Evolutionary conservation across 1,140 invertebrate species (phyloP), one percentile per base, ranked within the genome.

Genomic region (Bombus pascuorum): DNA sequence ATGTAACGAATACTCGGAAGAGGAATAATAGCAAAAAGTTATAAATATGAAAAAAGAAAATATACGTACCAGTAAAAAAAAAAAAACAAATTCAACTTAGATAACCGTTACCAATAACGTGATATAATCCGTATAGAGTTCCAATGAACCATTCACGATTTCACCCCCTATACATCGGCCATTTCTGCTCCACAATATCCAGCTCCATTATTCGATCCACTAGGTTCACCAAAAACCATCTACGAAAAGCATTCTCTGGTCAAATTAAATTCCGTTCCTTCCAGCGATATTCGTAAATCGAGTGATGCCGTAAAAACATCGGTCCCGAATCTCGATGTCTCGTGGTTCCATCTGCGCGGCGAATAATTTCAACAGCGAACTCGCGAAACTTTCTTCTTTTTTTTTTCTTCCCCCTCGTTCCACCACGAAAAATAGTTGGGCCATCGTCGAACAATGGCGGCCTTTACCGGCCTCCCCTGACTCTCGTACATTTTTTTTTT

Each of bases 401-500:
- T 18, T 37, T 3, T 5, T 53, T 53, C 28, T n/a, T 62, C 0
- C 15, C 15, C n/a, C 68, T 66, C 39, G 57, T 37, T n/a, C 65
- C 1, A 42, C 18, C 59, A n/a, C 18, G 78, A 81, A 81, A 73
- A 81, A 37, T 74, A 81, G 71, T 59, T 68, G 66, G 71, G 72
- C 83, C 76, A 80, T 71, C 78, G 68, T 59, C 59, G 89, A 62
- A 91, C 85, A 86, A 90, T 91, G 87, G 86, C 77, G 72, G 32
- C 81, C 76, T 89, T 91, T 77, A 71, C 75, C 66, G 10, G 47
- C 81, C 28, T 85, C 28, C 25, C 44, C 79, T 39, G 15, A 39
- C 65, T 47, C 72, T 32, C 15, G 39, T 34, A n/a, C 37, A 68
- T 72, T 68, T 83, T 47, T 83, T 47, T 59, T 59, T 42, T 39